Percentiles rank a stretch among this genome's conserved stretches.
These are phyloP conservation scores for Pelusios castaneus DNA, from an alignment of 2,113 vertebrate genomes.

Conservation along the genomic window DNA sequence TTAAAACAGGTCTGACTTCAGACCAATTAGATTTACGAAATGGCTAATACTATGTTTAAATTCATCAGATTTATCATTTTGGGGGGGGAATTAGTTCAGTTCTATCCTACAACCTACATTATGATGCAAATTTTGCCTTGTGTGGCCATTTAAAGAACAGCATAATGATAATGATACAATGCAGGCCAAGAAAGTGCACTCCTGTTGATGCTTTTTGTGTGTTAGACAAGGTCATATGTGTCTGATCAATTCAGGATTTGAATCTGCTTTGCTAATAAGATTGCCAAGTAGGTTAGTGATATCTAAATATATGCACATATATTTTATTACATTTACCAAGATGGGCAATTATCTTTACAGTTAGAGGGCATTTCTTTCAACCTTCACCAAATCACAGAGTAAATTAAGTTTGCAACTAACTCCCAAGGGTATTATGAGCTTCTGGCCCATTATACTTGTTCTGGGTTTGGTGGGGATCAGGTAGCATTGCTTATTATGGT, in stretches of 20 bases:
- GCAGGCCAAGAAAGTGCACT: background rate
- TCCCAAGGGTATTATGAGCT: background rate
- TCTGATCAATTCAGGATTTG: constrained; percentile 13
- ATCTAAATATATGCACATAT: background rate
- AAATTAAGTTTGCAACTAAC: constrained; percentile 38
- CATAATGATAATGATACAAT: background rate
- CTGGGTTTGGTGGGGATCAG: background rate
- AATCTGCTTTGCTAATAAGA: constrained; percentile 6
- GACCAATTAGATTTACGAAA: background rate
- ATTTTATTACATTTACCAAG: constrained; percentile 25
- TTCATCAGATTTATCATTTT: background rate
- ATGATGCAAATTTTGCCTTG: background rate
- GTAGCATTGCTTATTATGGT: background rate
- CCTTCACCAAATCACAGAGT: background rate
- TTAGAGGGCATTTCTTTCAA: constrained; percentile 23
- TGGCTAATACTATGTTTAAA: background rate
- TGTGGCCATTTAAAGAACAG: background rate
- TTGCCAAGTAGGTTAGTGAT: background rate
- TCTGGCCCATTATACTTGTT: background rate
- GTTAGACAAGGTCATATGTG: background rate
- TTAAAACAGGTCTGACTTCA: background rate
- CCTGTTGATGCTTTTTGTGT: background rate
- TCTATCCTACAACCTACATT: background rate
- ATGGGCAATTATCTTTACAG: background rate
- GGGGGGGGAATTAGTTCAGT: background rate